phyloP scores from a whole-genome alignment of 2,797 vertebrate genomes.

The Selene dorsalis region DNA sequence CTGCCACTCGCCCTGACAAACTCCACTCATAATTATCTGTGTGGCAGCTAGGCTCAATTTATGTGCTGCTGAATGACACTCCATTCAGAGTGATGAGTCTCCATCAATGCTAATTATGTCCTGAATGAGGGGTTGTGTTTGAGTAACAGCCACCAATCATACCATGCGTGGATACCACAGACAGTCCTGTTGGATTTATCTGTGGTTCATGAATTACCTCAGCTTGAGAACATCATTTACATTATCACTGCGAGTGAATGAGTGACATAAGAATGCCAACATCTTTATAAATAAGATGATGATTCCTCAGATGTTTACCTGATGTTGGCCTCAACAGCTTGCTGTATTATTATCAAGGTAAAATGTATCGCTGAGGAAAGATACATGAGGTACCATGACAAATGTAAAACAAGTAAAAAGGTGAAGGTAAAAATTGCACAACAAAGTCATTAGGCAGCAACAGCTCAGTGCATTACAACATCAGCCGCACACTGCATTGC shows the following conservation, averaged over 20 bases:
- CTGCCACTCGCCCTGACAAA: slow-evolving; percentile 14
- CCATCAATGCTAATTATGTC: slow-evolving; percentile 14
- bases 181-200: neutral
- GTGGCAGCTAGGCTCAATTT: slow-evolving; percentile 3
- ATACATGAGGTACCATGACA: too few species aligned
- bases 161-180: too few species aligned
- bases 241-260: slow-evolving; percentile 2
- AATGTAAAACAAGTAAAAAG: too few species aligned
- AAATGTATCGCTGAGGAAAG: neutral
- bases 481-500: neutral
- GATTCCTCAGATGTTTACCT: neutral
- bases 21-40: slow-evolving; percentile 16
- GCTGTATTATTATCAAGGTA: neutral
- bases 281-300: slow-evolving; percentile 3
- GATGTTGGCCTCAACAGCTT: neutral
- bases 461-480: neutral
- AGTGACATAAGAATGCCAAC: neutral
- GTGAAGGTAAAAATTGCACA: too few species aligned
- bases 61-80: slow-evolving; percentile 10
- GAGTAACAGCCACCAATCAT: slow-evolving; percentile 8
- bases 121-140: neutral
- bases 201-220: neutral
- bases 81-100: neutral
- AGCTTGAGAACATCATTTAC: slow-evolving; percentile 1
- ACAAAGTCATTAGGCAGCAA: neutral